Evolutionary conservation across 2,113 vertebrate species (phyloP).

Genomic region (Sprattus sprattus): DNA sequence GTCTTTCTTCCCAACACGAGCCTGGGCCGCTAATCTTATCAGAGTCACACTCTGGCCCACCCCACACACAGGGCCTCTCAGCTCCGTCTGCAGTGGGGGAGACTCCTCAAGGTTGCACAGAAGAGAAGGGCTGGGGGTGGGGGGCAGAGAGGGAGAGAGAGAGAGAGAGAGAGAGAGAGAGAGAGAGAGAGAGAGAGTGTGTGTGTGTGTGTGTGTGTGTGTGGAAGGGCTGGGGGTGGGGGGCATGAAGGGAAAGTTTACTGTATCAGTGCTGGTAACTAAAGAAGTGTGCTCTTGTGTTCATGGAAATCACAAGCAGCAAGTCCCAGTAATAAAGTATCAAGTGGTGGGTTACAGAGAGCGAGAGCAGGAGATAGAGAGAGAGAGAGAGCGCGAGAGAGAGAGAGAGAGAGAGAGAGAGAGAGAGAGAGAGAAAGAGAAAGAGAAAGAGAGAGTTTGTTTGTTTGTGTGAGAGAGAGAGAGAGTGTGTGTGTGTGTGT

Average conservation of each 20-base stretch:
- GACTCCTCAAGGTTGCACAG: not conserved
- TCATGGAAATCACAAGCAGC: not conserved
- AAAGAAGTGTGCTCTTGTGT: not conserved
- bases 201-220: no score
- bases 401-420: no score
- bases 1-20: conserved; percentile 36
- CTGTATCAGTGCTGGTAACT: not conserved
- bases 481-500: not conserved
- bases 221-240: no score
- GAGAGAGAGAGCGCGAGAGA: no score
- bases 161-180: no score
- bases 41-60: conserved; percentile 16
- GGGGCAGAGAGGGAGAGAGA: no score
- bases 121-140: no score
- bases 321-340: not conserved
- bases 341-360: not conserved
- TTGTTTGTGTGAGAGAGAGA: not conserved
- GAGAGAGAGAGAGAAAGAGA: no score
- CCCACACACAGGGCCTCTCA: no score
- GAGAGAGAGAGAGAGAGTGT: no score
- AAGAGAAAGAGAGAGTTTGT: not conserved
- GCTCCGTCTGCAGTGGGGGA: not conserved
- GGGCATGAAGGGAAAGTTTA: no score
- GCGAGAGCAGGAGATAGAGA: not conserved
- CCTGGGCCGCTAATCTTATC: conserved; percentile 31